Conservation (phyloP, 1,140 invertebrate genomes). For the Lasioglossum albipes region DNA sequence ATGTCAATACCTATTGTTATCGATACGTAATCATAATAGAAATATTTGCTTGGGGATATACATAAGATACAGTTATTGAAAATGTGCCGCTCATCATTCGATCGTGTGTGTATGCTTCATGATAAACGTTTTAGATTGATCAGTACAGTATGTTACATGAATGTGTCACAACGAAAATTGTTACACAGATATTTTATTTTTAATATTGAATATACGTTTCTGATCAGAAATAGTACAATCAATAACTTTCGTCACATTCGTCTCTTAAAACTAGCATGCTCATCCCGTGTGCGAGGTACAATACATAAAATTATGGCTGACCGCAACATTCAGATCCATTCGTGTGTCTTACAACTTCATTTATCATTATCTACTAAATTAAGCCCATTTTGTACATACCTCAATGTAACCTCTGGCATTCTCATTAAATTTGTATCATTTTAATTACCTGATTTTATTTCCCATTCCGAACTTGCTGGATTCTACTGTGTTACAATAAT, state of each 20-base stretch:
- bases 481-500: too few relatives aligned
- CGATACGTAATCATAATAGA: constrained; percentile 50
- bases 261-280: not conserved
- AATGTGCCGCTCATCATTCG: constrained; percentile 5
- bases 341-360: constrained; percentile 39
- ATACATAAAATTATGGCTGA: constrained; percentile 33
- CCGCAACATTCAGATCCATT: constrained; percentile 29
- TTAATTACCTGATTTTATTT: constrained; percentile 55
- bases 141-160: constrained; percentile 11
- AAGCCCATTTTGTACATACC: constrained; percentile 62
- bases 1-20: constrained; percentile 64
- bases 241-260: constrained; percentile 2
- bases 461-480: too few relatives aligned
- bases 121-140: constrained; percentile 28
- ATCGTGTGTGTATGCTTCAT: constrained; percentile 25
- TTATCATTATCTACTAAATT: constrained; percentile 48
- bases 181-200: constrained; percentile 25
- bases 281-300: constrained; percentile 35
- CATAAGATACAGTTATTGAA: constrained; percentile 27
- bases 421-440: constrained; percentile 67
- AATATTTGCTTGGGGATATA: constrained; percentile 66
- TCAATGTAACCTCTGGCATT: constrained; percentile 60
- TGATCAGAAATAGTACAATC: constrained; percentile 6
- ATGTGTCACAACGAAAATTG: constrained; percentile 36
- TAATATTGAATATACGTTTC: constrained; percentile 12